Conservation (phyloP, 2,888 invertebrate species). For the Quadroppia sp. region DNA sequence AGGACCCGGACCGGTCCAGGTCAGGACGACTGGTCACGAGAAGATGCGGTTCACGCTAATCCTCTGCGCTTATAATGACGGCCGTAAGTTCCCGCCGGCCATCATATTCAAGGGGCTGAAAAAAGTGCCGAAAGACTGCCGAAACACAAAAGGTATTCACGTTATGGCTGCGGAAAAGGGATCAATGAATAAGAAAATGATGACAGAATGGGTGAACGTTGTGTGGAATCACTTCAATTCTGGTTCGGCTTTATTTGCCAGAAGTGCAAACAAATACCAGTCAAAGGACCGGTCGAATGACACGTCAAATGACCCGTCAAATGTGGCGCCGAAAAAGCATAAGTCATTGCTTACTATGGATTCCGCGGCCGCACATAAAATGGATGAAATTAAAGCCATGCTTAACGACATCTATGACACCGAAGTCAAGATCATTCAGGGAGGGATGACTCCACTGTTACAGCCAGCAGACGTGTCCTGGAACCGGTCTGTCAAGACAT, state of each 20-base stretch:
- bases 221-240: background rate
- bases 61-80: background rate
- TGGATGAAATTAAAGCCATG: background rate
- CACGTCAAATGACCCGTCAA: background rate
- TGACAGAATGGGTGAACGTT: background rate
- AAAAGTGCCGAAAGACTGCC: background rate
- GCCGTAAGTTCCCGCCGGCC: background rate
- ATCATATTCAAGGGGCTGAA: constrained; percentile 26
- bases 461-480: constrained; percentile 13
- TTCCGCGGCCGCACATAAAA: background rate
- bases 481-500: background rate
- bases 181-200: background rate
- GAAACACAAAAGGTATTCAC: background rate
- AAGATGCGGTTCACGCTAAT: constrained; percentile 32
- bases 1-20: background rate
- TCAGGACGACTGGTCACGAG: constrained; percentile 21
- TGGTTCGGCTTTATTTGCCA: background rate
- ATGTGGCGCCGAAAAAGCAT: too few relatives aligned
- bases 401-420: background rate
- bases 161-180: constrained; percentile 6
- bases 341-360: background rate
- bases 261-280: background rate
- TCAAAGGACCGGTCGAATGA: background rate
- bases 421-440: background rate
- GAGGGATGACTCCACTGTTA: constrained; percentile 14